Percentiles rank a stretch among this genome's conserved stretches.
phyloP scores from a whole-genome alignment of 2,797 vertebrate species.

The Chromis chromis region DNA sequence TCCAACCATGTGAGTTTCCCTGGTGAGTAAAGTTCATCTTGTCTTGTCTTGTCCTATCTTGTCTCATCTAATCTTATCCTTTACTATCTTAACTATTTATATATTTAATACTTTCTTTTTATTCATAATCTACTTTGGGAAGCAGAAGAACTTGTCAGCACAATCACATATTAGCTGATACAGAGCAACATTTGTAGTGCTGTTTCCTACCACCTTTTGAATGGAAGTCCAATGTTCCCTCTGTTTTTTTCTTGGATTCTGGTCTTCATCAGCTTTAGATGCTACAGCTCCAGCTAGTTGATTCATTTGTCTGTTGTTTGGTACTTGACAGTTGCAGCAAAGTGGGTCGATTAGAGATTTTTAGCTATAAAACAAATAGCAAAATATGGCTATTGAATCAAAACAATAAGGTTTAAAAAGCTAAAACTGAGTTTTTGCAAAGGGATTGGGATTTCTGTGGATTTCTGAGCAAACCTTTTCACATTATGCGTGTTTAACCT shows the following conservation, averaged over 20 bases:
- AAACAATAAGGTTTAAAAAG: background rate
- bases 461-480: background rate
- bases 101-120: too few species aligned
- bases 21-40: too few species aligned
- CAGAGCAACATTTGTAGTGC: background rate
- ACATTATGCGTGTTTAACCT: background rate
- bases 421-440: background rate
- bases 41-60: too few species aligned
- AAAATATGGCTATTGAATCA: background rate
- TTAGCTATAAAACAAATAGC: background rate
- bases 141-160: too few species aligned
- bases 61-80: too few species aligned
- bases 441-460: background rate
- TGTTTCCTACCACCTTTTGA: background rate
- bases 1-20: too few species aligned
- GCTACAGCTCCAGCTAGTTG: background rate
- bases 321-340: background rate
- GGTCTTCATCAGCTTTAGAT: background rate
- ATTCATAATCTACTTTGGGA: too few species aligned
- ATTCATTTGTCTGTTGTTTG: background rate
- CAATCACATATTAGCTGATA: background rate
- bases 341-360: background rate
- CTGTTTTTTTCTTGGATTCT: background rate
- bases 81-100: too few species aligned
- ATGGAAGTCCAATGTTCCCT: background rate